Conservation (phyloP, 2,797 vertebrate species). For the Myotis vivesi region DNA sequence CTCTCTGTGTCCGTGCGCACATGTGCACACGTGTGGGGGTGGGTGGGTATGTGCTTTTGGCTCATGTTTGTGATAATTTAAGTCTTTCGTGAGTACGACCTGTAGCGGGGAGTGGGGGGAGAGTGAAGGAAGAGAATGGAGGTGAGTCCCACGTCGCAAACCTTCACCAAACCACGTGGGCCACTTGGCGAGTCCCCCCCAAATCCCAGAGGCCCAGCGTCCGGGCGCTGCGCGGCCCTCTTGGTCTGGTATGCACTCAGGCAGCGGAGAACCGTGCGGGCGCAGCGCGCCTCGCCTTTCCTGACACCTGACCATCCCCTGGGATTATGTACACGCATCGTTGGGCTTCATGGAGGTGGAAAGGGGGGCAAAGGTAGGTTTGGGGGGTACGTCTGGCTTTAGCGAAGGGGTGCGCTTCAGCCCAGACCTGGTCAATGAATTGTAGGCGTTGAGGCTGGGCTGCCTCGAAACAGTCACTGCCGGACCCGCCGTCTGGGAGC, state of each 20-base stretch:
- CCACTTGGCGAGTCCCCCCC: constrained; percentile 86
- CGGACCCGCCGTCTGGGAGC: constrained; percentile 83
- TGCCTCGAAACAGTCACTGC: constrained; percentile 93
- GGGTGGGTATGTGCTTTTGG: constrained; percentile 86
- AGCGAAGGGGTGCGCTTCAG: constrained; percentile 91
- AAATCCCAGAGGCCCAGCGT: constrained; percentile 86
- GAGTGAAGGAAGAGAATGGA: constrained; percentile 56
- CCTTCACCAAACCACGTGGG: constrained; percentile 83
- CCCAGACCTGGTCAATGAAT: constrained; percentile 94
- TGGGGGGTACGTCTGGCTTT: constrained; percentile 98
- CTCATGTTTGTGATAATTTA: constrained; percentile 82
- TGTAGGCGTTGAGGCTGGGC: constrained; percentile 92
- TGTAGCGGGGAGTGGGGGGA: constrained; percentile 49
- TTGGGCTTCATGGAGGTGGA: constrained; percentile 95
- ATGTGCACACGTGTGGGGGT: neutral
- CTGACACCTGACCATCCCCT: constrained; percentile 77
- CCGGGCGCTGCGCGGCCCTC: constrained; percentile 84
- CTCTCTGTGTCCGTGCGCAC: neutral
- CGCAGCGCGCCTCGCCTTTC: constrained; percentile 85
- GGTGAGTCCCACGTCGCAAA: constrained; percentile 82
- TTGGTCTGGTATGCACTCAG: constrained; percentile 85
- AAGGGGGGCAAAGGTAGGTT: constrained; percentile 94
- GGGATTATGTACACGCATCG: constrained; percentile 96
- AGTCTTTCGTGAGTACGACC: constrained; percentile 83
- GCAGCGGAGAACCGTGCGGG: constrained; percentile 87